Conservation (phyloP, 2,888 invertebrate species). For the Dinocampus coccinellae region DNA sequence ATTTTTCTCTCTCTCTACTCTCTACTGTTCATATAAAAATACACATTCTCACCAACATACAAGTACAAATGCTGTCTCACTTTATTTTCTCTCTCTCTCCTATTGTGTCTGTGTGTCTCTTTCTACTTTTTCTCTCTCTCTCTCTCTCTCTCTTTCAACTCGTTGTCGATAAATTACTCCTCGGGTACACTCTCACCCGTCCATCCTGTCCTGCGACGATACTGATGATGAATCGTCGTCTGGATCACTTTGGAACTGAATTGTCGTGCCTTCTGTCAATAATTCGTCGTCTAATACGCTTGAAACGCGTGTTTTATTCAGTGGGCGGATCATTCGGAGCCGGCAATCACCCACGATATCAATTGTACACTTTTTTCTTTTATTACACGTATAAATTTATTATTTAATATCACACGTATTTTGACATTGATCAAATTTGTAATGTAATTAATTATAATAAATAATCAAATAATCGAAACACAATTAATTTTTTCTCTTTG, state of each 20-base stretch:
- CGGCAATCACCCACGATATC: conserved; percentile 1
- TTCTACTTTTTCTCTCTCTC: neutral
- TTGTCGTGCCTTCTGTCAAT: conserved; percentile 17
- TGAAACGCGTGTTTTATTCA: neutral
- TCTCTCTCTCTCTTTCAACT: conserved; percentile 23
- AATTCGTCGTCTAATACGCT: neutral
- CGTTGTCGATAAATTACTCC: conserved; percentile 50
- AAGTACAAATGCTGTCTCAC: neutral
- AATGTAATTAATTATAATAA: neutral
- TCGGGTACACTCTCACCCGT: conserved; percentile 61
- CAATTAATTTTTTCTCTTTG: neutral
- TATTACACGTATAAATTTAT: neutral
- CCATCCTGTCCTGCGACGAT: conserved; percentile 57
- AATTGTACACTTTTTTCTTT: neutral
- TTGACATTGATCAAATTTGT: no score
- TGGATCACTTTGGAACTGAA: conserved; percentile 3
- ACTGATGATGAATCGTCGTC: conserved; percentile 23
- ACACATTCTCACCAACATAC: neutral
- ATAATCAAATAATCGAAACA: neutral
- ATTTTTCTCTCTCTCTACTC: conserved; percentile 5
- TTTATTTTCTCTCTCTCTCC: no score
- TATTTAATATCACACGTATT: neutral
- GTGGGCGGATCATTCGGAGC: conserved; percentile 22
- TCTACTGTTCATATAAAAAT: neutral
- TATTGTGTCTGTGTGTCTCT: no score